Percentiles rank a stretch among this genome's conserved stretches.
Conservation (phyloP, 2,797 vertebrate species). For the Coranthus polyacanthus region DNA sequence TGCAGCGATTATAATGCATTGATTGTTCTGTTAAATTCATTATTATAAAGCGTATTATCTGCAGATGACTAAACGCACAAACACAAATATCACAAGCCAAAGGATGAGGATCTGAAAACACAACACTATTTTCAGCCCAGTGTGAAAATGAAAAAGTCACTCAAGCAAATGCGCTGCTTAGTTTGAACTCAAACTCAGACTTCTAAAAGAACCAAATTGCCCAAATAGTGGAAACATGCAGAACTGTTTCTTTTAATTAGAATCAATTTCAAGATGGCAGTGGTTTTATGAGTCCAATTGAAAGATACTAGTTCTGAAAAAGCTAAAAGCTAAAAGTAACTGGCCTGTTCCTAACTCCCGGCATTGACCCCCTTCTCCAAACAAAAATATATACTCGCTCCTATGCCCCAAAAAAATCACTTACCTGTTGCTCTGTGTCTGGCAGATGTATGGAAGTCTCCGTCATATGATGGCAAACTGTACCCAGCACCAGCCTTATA, state of each 20-base stretch:
- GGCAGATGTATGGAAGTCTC: background rate
- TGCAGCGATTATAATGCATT: background rate
- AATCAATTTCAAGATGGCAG: too few species aligned
- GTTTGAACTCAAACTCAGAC: too few species aligned
- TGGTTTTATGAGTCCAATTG: background rate
- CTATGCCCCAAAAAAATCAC: background rate
- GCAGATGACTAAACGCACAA: background rate
- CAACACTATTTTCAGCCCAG: background rate
- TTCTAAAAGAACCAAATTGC: too few species aligned
- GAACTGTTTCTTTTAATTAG: too few species aligned
- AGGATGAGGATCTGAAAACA: background rate
- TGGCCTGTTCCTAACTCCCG: background rate
- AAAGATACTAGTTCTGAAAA: background rate
- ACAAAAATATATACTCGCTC: background rate
- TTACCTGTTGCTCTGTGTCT: conserved; percentile 14
- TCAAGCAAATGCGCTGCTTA: too few species aligned
- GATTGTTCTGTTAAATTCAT: too few species aligned
- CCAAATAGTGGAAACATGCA: too few species aligned
- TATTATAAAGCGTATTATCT: too few species aligned
- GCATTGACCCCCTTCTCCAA: background rate
- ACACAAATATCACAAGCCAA: background rate
- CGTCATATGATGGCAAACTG: background rate
- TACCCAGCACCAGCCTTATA: background rate
- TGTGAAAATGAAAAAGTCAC: too few species aligned
- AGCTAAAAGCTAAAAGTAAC: background rate